Percentiles rank a stretch among this genome's conserved stretches.
These are phyloP conservation scores for Philonicus albiceps DNA, from an alignment of 2,888 invertebrate species.

Conservation along the genomic window DNA sequence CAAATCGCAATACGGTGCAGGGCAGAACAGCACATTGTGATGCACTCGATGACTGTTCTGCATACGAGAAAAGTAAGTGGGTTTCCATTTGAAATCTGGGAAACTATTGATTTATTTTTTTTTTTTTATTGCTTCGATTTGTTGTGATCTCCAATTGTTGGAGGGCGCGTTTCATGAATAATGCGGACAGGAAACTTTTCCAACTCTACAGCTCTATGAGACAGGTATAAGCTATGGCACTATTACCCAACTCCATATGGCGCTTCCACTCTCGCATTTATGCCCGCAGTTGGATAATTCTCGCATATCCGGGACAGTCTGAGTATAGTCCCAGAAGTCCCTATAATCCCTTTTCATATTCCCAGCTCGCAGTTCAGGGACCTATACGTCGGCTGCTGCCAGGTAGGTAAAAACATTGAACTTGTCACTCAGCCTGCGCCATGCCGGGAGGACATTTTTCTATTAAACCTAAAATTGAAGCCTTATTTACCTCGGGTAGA, in stretches of 20 bases:
- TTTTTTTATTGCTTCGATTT: neutral
- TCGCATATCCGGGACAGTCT: neutral
- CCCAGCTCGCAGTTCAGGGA: neutral
- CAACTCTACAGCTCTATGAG: neutral
- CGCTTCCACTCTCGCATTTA: neutral
- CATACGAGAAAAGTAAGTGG: neutral
- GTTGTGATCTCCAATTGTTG: neutral
- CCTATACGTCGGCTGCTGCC: neutral
- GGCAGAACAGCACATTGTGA: neutral
- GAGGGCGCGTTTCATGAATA: neutral
- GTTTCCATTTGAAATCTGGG: neutral
- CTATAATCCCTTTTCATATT: neutral
- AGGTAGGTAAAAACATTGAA: neutral
- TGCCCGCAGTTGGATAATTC: neutral
- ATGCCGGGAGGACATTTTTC: conserved; percentile 1
- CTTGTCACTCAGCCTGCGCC: neutral
- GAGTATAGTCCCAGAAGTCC: neutral
- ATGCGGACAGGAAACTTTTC: neutral
- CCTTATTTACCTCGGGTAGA: conserved; percentile 15
- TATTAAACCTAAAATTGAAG: conserved; percentile 34
- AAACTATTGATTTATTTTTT: neutral
- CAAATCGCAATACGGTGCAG: neutral
- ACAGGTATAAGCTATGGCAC: neutral
- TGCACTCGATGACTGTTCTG: neutral
- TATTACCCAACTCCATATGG: neutral